These are phyloP conservation scores for Globodera ellingtonae DNA, from an alignment of 1,140 invertebrate species.

Conservation along the genomic window DNA sequence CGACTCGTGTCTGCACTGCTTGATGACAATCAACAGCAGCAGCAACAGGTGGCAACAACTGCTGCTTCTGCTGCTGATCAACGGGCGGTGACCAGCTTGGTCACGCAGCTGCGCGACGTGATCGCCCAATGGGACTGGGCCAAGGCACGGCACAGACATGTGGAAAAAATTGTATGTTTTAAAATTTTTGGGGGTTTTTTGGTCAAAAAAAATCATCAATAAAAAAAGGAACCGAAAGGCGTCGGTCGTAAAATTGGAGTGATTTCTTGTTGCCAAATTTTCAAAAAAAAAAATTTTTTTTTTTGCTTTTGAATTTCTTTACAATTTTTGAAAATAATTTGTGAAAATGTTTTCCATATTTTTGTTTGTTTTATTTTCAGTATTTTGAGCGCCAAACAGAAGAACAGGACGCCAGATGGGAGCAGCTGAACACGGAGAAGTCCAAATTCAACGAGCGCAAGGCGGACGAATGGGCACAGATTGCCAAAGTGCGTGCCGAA, in stretches of 20 bases:
- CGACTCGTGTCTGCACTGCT: not conserved
- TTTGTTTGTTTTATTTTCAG: slow-evolving; percentile 2
- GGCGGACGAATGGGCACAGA: slow-evolving; percentile 18
- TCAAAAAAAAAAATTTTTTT: no score
- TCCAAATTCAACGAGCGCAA: slow-evolving; percentile 12
- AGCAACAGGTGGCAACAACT: not conserved
- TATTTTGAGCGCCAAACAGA: slow-evolving; percentile 26
- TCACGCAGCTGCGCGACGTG: slow-evolving; percentile 18
- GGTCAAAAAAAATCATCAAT: not conserved
- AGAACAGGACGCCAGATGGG: slow-evolving; percentile 13
- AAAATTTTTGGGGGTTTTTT: not conserved
- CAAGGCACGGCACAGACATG: slow-evolving; percentile 15
- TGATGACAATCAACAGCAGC: not conserved
- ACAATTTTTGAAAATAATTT: no score
- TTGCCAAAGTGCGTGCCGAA: slow-evolving; percentile 11
- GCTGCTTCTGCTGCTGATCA: not conserved
- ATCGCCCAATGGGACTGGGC: slow-evolving; percentile 30
- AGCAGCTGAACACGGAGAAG: slow-evolving; percentile 8
- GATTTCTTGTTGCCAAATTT: no score
- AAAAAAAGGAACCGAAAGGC: not conserved
- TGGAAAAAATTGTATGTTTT: slow-evolving; percentile 12
- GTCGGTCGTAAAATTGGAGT: no score
- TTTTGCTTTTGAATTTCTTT: no score
- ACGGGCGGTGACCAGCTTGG: slow-evolving; percentile 6
- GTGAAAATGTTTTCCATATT: not conserved